These are phyloP conservation scores for Montipora capricornis DNA, from an alignment of 64 coral and sea anemone species.

Conservation along the genomic window DNA sequence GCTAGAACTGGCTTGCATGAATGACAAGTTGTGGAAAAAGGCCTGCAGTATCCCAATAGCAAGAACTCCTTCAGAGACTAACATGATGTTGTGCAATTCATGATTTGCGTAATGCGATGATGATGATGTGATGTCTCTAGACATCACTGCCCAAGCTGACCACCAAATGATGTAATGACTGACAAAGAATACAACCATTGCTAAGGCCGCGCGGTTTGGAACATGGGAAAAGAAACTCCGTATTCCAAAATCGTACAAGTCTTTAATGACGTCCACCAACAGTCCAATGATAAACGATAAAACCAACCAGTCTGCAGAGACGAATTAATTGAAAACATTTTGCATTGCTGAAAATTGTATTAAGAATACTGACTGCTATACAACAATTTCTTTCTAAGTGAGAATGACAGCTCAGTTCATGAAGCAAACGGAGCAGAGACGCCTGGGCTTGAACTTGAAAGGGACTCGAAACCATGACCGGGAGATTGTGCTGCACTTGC, in stretches of 20 bases:
- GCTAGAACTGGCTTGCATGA: constrained; percentile 7
- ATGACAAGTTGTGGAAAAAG: constrained; percentile 1
- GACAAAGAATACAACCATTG: background rate
- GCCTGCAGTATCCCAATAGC: background rate
- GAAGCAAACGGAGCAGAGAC: too few relatives aligned
- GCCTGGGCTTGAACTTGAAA: too few relatives aligned
- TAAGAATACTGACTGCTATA: background rate
- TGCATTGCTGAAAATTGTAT: background rate
- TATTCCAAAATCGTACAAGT: background rate
- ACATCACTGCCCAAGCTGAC: background rate
- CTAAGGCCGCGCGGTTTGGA: background rate
- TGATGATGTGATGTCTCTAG: too few relatives aligned
- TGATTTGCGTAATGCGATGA: background rate
- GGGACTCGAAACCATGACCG: too few relatives aligned
- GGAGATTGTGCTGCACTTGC: too few relatives aligned
- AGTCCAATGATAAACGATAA: background rate
- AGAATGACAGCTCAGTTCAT: too few relatives aligned
- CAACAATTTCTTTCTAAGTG: too few relatives aligned
- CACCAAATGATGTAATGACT: constrained; percentile 26
- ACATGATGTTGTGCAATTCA: background rate
- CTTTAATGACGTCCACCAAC: background rate
- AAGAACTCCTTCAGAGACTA: background rate
- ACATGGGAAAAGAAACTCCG: constrained; percentile 19
- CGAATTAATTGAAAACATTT: background rate
- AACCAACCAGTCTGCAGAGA: background rate